A percentile compares a stretch with the other conserved stretches of the same genome.
Conservation (phyloP, 2,797 vertebrate genomes). For the Passerculus sandwichensis region DNA sequence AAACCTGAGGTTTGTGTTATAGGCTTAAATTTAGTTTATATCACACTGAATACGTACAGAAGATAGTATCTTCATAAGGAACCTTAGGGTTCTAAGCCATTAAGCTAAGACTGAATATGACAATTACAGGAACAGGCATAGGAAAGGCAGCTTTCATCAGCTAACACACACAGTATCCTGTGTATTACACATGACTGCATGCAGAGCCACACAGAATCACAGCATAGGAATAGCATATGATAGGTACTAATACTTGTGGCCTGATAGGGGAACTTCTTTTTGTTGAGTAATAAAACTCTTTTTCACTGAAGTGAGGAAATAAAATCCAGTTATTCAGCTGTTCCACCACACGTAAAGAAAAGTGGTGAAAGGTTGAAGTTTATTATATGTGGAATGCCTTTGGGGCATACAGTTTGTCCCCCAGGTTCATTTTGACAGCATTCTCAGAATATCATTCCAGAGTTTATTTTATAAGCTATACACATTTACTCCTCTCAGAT, state of each 20-base stretch:
- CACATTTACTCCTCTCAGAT: background rate
- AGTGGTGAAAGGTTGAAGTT: background rate
- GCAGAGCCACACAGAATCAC: background rate
- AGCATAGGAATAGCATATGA: background rate
- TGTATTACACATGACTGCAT: background rate
- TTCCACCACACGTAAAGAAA: background rate
- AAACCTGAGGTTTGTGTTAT: background rate
- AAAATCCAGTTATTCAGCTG: background rate
- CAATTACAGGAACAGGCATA: background rate
- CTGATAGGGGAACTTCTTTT: background rate
- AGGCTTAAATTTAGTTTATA: background rate
- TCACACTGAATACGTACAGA: background rate
- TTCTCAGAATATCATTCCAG: background rate
- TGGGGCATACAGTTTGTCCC: background rate
- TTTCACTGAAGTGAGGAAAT: background rate
- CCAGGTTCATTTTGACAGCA: background rate
- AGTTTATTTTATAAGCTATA: slow-evolving; percentile 7
- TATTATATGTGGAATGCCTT: background rate
- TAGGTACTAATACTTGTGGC: background rate
- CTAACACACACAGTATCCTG: background rate
- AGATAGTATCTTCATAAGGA: background rate
- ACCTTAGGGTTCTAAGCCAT: background rate
- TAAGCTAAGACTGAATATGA: background rate
- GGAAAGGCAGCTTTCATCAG: background rate
- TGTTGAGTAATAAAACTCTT: background rate